Evolutionary conservation across 2,797 vertebrate genomes (phyloP).

Genomic region (Rousettus madagascariensis): DNA sequence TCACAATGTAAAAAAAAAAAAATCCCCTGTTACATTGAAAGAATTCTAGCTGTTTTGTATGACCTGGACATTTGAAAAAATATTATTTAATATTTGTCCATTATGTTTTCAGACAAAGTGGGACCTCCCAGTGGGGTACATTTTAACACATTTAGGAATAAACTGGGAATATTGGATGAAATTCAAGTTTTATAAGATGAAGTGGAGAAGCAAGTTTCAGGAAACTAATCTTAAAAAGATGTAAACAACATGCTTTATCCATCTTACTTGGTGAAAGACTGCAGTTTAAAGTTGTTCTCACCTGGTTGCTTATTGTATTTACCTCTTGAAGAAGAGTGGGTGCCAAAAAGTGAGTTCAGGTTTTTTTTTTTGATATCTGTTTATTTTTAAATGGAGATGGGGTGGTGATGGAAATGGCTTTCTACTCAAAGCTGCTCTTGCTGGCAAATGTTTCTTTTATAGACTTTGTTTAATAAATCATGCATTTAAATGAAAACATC

Average conservation of each 20-base stretch:
- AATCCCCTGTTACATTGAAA: not conserved
- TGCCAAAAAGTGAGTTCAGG: not conserved
- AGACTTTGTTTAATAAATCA: conserved; percentile 21
- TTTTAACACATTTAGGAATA: not conserved
- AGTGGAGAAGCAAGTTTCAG: not conserved
- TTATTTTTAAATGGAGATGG: not conserved
- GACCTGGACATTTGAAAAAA: not conserved
- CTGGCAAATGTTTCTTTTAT: not conserved
- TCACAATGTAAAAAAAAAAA: not conserved
- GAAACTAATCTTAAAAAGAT: conserved; percentile 22
- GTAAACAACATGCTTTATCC: not conserved
- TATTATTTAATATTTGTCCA: not conserved
- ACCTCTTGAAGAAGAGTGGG: not conserved
- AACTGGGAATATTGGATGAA: not conserved
- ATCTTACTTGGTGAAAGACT: not conserved
- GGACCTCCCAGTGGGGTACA: not conserved
- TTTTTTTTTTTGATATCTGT: not conserved
- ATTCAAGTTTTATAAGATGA: not conserved
- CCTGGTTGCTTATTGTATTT: not conserved
- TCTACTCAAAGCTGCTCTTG: not conserved
- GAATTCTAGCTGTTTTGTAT: not conserved
- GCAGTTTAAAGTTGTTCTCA: not conserved
- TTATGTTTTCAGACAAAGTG: not conserved
- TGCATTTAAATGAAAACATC: conserved; percentile 10
- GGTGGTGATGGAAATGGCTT: not conserved